These are phyloP conservation scores for Drosophila auraria DNA, from an alignment of 1,140 invertebrate species.

Conservation along the genomic window DNA sequence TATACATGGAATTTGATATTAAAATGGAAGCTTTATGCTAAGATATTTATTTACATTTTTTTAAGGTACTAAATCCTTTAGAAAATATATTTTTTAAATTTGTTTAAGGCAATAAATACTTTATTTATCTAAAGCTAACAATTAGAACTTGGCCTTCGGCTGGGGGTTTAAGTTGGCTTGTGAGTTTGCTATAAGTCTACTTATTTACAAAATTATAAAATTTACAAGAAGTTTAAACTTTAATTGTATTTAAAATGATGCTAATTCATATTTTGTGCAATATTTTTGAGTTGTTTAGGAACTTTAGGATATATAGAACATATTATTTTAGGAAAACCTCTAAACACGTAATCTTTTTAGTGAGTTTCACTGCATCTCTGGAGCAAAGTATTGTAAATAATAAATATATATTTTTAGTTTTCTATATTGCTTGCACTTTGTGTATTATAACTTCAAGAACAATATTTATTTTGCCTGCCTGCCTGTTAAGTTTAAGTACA, in stretches of 20 bases:
- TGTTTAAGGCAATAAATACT: too few relatives aligned
- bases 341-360: not conserved
- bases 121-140: too few relatives aligned
- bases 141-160: too few relatives aligned
- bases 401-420: slow-evolving; percentile 11
- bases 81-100: too few relatives aligned
- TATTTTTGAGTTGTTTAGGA: too few relatives aligned
- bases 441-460: slow-evolving; percentile 21
- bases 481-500: slow-evolving; percentile 23
- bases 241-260: not conserved
- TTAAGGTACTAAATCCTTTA: too few relatives aligned
- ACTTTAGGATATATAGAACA: too few relatives aligned
- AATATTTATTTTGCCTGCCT: slow-evolving; percentile 30
- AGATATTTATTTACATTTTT: not conserved
- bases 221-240: too few relatives aligned
- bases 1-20: not conserved
- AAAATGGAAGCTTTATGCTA: not conserved
- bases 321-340: not conserved
- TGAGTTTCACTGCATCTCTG: slow-evolving; percentile 52
- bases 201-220: too few relatives aligned
- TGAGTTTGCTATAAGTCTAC: too few relatives aligned
- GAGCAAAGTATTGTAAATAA: slow-evolving; percentile 22
- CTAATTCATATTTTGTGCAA: too few relatives aligned
- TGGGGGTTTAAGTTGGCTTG: too few relatives aligned
- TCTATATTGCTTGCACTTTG: slow-evolving; percentile 23